These are phyloP conservation scores for Kuschelorhynchus macadamiae DNA, from an alignment of 2,888 invertebrate genomes.

Conservation along the genomic window DNA sequence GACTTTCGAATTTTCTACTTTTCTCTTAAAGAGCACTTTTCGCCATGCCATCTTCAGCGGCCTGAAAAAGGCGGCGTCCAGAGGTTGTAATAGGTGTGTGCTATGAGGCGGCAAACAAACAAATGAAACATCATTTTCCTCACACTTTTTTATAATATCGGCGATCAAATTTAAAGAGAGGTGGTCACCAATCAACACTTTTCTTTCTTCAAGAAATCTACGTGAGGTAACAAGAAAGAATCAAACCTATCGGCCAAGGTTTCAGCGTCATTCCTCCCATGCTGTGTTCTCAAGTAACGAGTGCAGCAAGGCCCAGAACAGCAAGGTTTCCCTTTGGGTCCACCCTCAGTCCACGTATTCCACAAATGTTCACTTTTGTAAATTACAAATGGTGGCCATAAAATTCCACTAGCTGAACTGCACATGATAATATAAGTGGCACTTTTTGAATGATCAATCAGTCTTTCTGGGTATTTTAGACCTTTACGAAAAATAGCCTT, in stretches of 20 bases:
- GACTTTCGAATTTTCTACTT: conserved; percentile 9
- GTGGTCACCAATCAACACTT: conserved; percentile 18
- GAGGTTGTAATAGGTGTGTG: conserved; percentile 15
- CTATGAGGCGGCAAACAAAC: conserved; percentile 3
- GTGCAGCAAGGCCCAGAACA: too few relatives aligned
- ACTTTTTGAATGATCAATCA: too few relatives aligned
- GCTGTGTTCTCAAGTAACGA: too few relatives aligned
- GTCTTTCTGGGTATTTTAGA: too few relatives aligned
- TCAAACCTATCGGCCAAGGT: conserved; percentile 8
- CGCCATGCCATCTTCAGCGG: conserved; percentile 9
- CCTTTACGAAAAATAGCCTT: too few relatives aligned
- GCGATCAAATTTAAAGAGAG: neutral
- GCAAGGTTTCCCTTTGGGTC: too few relatives aligned
- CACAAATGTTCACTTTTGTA: too few relatives aligned
- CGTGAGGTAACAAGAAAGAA: neutral
- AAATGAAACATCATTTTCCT: conserved; percentile 14
- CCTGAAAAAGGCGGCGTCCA: conserved; percentile 5
- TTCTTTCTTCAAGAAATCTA: neutral
- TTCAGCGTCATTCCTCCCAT: too few relatives aligned
- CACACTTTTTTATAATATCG: conserved; percentile 19
- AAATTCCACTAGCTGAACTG: too few relatives aligned
- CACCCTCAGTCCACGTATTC: too few relatives aligned
- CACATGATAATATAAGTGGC: too few relatives aligned
- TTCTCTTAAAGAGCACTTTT: conserved; percentile 10
- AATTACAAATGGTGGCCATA: too few relatives aligned